phyloP scores from a whole-genome alignment of 2,888 invertebrate species.

The Philereme transversata region DNA sequence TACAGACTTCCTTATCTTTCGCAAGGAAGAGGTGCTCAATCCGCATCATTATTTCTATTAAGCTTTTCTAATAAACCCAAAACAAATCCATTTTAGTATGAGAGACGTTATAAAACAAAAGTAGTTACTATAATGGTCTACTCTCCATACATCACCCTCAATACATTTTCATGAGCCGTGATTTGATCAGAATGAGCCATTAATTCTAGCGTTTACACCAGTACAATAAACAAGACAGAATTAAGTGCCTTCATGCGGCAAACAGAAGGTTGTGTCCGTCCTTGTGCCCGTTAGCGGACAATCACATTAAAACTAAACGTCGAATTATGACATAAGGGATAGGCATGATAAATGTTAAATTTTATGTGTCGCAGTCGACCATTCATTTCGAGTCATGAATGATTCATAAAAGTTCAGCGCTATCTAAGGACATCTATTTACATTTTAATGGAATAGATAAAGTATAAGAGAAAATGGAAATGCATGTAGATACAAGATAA shows the following conservation, averaged over 20 bases:
- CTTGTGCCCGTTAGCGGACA: conserved; percentile 71
- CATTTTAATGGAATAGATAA: conserved; percentile 11
- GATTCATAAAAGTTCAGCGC: conserved; percentile 1
- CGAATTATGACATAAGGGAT: conserved; percentile 56
- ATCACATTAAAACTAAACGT: conserved; percentile 63
- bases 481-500: not conserved
- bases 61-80: no score
- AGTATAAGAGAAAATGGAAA: conserved; percentile 1
- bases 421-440: conserved; percentile 5
- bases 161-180: conserved; percentile 17
- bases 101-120: no score
- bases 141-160: conserved; percentile 2
- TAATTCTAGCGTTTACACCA: conserved; percentile 29
- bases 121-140: not conserved
- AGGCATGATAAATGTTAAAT: conserved; percentile 27
- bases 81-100: no score
- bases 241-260: conserved; percentile 52
- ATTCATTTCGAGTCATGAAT: conserved; percentile 6
- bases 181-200: conserved; percentile 27
- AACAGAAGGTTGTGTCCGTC: conserved; percentile 59
- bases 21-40: no score
- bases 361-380: conserved; percentile 15
- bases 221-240: conserved; percentile 47
- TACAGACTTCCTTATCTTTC: no score
- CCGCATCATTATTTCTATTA: no score